Base-by-base conservation (phyloP, 2,888 invertebrate genomes). In the Mesoligia furuncula region DNA sequence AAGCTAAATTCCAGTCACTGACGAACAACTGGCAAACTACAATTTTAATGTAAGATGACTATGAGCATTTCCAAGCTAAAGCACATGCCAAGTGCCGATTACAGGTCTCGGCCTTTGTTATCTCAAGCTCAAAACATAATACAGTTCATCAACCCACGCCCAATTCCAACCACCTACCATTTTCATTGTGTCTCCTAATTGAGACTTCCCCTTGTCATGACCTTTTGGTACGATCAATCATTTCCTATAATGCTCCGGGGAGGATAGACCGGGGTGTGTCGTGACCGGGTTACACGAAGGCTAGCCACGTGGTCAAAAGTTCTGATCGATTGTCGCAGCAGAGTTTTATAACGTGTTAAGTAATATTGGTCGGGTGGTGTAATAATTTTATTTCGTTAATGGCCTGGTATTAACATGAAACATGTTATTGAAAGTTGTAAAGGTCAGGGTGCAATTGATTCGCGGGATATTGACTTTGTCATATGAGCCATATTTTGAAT, bases 241-340 rank as follows among this genome's bases (percentile, higher is more conserved):
- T 88, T 61, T 65, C 67, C 42, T 64, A 57, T 36, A 67, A 31
- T 54, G 45, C 48, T 61, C 61, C 67, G 82, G 87, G 85, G 79
- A 78, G 79, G 81, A 86, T 68, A 70, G 83, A 76, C 86, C 85
- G 72, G 84, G 88, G 91, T 76, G 90, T 84, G 91, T 78, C 88
- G 79, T 85, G 91, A 91, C 85, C 91, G 88, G 91, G 92, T 93
- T 91, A 93, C 68, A 73, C 79, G 4, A 36, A 48, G n/a, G 20
- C 36, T 39, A n/a, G 39, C 42, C 79, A 51, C 90, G 90, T 90
- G 90, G 91, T 77, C 77, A 72, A 67, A n/a, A 64, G 17, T 59
- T 13, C 73, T 81, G 79, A 85, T 88, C 88, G 88, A 87, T 88
- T 85, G 73, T 70, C 80, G 86, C 79, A 81, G 36, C 17, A 57